Evolutionary conservation across 2,797 vertebrate species (phyloP), one percentile per base, ranked within the genome.

Genomic region (Alcedo atthis): DNA sequence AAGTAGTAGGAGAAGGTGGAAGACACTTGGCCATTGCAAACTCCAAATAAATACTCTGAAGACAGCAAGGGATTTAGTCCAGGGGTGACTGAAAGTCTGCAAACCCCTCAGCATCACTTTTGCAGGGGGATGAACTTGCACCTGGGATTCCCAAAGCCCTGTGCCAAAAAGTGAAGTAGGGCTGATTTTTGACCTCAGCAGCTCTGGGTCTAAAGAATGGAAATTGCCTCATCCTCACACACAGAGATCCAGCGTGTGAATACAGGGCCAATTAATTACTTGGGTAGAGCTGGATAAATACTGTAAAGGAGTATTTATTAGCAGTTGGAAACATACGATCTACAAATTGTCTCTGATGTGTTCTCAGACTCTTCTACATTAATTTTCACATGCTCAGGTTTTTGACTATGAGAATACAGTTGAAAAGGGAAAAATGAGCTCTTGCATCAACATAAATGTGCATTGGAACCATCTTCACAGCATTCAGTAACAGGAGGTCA

Each of bases 281-380:
- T 66, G 67, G 80, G 87, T 45, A 91, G 85, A 81, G 87, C 24
- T 91, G 74, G 89, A 71, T 93, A 80, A 93, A 91, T 89, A 85
- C 76, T 89, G 76, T 26, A 76, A 75, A 90, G 85, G 78, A 89
- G 59, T 81, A 84, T 93, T 85, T 95, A 87, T 93, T 80, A 89
- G 87, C 82, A 78, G 68, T 40, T 66, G 93, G 82, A 82, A 78
- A 85, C 46, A 85, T 80, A 87, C 73, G 80, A 85, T 78, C 73
- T 76, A 83, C 80, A 93, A 76, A 92, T 85, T 94, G 93, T 81
- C 87, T 94, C 83, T 85, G 69, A 94, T 85, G 77, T 83, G 67
- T 73, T 93, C 82, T 69, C 48, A 19, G 73, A 21, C 58, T 48
- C 58, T 85, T 87, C 76, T 58, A 92, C 79, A 68, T 71, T 83